These are phyloP conservation scores for Solen grandis DNA, from an alignment of 1,140 invertebrate genomes.

Conservation along the genomic window DNA sequence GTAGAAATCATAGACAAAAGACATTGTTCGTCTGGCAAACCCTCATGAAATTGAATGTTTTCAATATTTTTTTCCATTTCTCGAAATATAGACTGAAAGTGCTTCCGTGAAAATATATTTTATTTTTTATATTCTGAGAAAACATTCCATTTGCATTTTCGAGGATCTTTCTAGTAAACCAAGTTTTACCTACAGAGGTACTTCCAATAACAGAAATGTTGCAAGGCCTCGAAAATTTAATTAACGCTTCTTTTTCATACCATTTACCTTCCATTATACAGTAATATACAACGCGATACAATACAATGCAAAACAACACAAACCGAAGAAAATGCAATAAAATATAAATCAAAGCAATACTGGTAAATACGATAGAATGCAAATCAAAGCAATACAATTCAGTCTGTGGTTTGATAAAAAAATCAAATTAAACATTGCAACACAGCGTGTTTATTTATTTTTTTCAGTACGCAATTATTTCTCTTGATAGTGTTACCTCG, in stretches of 20 bases:
- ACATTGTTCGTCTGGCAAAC: slow-evolving; percentile 14
- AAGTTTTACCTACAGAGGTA: not conserved
- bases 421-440: too few species aligned
- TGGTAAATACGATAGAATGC: not conserved
- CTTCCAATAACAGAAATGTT: not conserved
- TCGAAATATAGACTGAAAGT: not conserved
- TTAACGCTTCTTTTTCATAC: not conserved
- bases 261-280: not conserved
- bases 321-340: not conserved
- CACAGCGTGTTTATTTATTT: not conserved
- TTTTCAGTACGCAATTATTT: slow-evolving; percentile 1
- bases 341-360: not conserved
- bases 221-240: not conserved
- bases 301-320: not conserved
- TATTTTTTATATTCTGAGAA: too few species aligned
- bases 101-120: slow-evolving; percentile 2
- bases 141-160: slow-evolving; percentile 3
- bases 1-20: not conserved
- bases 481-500: slow-evolving; percentile 14
- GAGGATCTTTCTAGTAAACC: not conserved
- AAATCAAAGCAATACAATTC: too few species aligned
- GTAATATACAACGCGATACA: not conserved
- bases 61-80: slow-evolving; percentile 5
- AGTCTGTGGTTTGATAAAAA: too few species aligned
- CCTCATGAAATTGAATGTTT: slow-evolving; percentile 32